Percentiles rank a stretch among this genome's conserved stretches.
Evolutionary conservation across 2,113 vertebrate genomes (phyloP).

Genomic region (Corythoichthys intestinalis): DNA sequence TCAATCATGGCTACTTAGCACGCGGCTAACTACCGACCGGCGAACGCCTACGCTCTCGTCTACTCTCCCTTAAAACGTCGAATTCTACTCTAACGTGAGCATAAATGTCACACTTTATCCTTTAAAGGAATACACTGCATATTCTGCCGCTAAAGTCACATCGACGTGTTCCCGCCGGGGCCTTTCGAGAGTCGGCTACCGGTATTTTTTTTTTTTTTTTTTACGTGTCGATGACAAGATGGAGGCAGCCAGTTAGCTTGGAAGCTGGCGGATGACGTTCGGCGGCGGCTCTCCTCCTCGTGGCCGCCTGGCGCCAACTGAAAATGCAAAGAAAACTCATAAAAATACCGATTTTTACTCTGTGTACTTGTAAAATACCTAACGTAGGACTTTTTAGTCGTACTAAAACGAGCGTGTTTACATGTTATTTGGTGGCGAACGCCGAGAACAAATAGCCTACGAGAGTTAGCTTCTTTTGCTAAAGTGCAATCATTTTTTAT

Average conservation of each 20-base stretch:
- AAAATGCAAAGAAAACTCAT: not conserved
- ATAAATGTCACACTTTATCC: not conserved
- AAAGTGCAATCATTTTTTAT: not conserved
- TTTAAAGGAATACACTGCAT: not conserved
- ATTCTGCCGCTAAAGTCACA: slow-evolving; percentile 12
- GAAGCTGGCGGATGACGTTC: slow-evolving; percentile 63
- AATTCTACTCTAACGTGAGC: not conserved
- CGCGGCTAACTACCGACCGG: slow-evolving; percentile 35
- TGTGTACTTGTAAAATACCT: not conserved
- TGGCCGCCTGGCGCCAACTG: slow-evolving; percentile 31
- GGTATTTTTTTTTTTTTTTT: slow-evolving; percentile 64
- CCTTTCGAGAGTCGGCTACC: slow-evolving; percentile 64
- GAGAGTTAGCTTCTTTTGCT: slow-evolving; percentile 1
- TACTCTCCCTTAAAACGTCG: not conserved
- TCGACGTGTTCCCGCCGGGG: slow-evolving; percentile 49
- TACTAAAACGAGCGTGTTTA: not conserved
- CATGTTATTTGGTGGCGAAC: not conserved
- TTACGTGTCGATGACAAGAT: slow-evolving; percentile 73
- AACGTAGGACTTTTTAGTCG: not conserved
- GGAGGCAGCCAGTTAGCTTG: slow-evolving; percentile 72
- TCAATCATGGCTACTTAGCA: slow-evolving; percentile 59
- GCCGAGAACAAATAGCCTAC: not conserved
- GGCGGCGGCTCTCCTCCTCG: slow-evolving; percentile 34
- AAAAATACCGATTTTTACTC: not conserved
- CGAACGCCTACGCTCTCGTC: not conserved